These are phyloP conservation scores for Corapipo altera DNA, from an alignment of 2,113 vertebrate species.

Conservation along the genomic window DNA sequence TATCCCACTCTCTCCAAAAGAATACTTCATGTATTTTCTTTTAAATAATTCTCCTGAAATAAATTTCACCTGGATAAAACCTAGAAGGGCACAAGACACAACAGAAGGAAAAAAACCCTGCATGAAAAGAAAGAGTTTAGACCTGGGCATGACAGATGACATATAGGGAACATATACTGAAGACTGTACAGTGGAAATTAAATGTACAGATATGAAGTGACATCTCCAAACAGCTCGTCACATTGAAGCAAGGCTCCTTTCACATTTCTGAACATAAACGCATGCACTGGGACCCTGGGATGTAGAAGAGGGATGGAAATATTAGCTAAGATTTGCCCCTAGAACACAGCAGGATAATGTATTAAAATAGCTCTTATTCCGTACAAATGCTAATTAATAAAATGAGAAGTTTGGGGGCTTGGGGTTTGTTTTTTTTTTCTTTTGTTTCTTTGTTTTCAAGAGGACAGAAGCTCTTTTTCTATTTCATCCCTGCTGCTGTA, in stretches of 20 bases:
- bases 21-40: not conserved
- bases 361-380: not conserved
- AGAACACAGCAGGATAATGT: not conserved
- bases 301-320: not conserved
- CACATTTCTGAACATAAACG: not conserved
- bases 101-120: not conserved
- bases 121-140: not conserved
- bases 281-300: not conserved
- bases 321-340: not conserved
- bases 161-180: not conserved
- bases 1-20: rapidly evolving
- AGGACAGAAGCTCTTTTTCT: not conserved
- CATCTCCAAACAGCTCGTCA: not conserved
- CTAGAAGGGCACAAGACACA: not conserved
- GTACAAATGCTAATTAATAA: not conserved
- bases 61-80: not conserved
- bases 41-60: not conserved
- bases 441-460: not conserved
- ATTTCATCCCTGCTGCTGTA: not conserved
- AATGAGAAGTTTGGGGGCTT: not conserved
- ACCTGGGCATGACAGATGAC: not conserved
- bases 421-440: not conserved
- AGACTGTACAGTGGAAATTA: not conserved
- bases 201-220: not conserved
- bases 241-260: not conserved